phyloP scores from a whole-genome alignment of 1,140 invertebrate species.

The Leptonema lineaticorne region DNA sequence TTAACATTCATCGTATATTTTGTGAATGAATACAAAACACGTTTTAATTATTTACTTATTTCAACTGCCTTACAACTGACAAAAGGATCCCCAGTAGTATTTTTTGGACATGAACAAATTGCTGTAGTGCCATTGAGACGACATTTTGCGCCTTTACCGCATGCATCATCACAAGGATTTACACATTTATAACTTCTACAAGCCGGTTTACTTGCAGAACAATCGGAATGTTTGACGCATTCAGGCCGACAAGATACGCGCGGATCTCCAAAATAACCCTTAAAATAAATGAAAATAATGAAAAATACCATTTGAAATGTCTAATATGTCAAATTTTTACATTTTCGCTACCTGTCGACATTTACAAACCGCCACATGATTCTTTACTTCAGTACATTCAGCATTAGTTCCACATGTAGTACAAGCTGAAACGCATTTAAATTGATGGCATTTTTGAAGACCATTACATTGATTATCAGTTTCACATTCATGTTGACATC shows the following conservation, averaged over 20 bases:
- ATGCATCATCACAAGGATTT: conserved; percentile 78
- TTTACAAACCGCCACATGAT: conserved; percentile 77
- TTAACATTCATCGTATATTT: too few relatives aligned
- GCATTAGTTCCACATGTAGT: conserved; percentile 76
- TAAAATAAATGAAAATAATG: conserved; percentile 19
- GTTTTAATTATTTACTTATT: conserved; percentile 57
- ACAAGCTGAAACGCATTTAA: conserved; percentile 78
- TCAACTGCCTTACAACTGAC: conserved; percentile 76
- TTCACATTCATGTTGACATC: conserved; percentile 78
- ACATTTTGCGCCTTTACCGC: conserved; percentile 79
- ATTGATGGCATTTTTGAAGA: conserved; percentile 70
- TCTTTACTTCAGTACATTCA: conserved; percentile 70
- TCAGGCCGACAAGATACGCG: conserved; percentile 72
- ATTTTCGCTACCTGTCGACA: conserved; percentile 71
- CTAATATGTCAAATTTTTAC: too few relatives aligned
- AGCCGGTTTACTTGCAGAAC: conserved; percentile 71
- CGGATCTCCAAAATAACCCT: conserved; percentile 76
- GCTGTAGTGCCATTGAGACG: conserved; percentile 73
- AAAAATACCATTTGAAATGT: background rate
- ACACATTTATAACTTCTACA: conserved; percentile 79
- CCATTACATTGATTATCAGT: conserved; percentile 69
- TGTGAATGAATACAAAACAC: too few relatives aligned
- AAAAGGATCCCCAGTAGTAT: conserved; percentile 87
- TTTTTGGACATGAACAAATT: conserved; percentile 81
- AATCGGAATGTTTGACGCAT: conserved; percentile 72